These are phyloP conservation scores for Isoperla grammatica DNA, from an alignment of 2,888 invertebrate genomes.

Conservation along the genomic window DNA sequence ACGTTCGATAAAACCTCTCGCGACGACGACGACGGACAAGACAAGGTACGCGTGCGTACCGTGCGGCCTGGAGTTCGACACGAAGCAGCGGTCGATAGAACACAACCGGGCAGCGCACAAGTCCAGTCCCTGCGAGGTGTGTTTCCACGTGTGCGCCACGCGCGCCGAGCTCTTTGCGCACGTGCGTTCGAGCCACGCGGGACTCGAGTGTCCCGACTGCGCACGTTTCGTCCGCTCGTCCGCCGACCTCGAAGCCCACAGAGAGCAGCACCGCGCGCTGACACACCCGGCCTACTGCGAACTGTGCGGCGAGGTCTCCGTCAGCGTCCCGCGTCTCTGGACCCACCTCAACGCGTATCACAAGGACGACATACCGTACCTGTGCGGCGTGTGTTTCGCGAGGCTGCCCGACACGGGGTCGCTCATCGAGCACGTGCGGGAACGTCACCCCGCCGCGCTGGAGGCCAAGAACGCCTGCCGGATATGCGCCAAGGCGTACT, in stretches of 20 bases:
- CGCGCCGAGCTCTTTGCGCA: constrained; percentile 11
- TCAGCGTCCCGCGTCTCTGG: constrained; percentile 1
- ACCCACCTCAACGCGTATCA: constrained; percentile 40
- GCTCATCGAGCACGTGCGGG: constrained; percentile 50
- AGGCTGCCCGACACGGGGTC: constrained; percentile 52
- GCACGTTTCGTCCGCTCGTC: constrained; percentile 8
- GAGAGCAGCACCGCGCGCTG: constrained; percentile 17
- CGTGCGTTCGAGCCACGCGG: neutral
- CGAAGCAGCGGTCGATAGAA: constrained; percentile 51
- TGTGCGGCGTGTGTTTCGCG: constrained; percentile 53
- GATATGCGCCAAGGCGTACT: constrained; percentile 55
- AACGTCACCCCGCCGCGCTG: constrained; percentile 47
- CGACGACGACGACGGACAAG: constrained; percentile 50
- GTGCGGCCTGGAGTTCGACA: constrained; percentile 48
- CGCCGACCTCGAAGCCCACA: constrained; percentile 22
- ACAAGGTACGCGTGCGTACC: constrained; percentile 48
- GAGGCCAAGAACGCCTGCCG: constrained; percentile 50
- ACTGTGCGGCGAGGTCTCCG: constrained; percentile 25
- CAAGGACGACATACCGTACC: constrained; percentile 50
- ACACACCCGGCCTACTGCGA: constrained; percentile 23
- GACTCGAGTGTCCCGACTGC: neutral
- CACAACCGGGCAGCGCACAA: constrained; percentile 37
- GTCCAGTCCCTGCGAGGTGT: constrained; percentile 40
- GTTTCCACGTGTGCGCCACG: constrained; percentile 16
- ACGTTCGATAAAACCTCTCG: constrained; percentile 41